Conservation (phyloP, 1,140 invertebrate species). For the Agrypnia vestita region DNA sequence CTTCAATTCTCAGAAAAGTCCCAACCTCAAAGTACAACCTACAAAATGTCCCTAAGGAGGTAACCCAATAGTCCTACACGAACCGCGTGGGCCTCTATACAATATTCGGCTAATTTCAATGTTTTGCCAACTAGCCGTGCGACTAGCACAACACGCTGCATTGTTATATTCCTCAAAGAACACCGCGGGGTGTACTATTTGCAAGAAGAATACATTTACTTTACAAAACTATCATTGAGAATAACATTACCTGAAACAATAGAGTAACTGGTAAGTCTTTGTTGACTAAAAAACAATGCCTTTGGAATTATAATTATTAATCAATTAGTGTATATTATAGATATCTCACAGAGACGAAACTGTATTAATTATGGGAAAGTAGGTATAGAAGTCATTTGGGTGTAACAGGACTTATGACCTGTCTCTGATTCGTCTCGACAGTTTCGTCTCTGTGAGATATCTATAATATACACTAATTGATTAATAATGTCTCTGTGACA, state of each 20-base stretch:
- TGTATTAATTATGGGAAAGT: no score
- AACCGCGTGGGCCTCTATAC: conserved; percentile 14
- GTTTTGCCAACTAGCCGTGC: conserved; percentile 16
- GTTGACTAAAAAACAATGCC: no score
- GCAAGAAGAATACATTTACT: conserved; percentile 11
- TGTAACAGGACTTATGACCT: no score
- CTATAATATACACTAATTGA: no score
- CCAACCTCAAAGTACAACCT: neutral
- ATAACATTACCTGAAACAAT: conserved; percentile 21
- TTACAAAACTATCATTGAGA: neutral
- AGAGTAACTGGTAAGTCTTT: neutral
- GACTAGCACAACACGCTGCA: neutral
- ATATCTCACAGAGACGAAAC: no score
- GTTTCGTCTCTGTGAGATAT: no score
- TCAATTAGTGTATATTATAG: no score
- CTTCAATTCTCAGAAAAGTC: neutral
- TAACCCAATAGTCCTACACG: conserved; percentile 12
- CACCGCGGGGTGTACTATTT: neutral
- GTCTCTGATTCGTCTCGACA: no score
- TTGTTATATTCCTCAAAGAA: conserved; percentile 28
- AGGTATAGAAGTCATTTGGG: no score
- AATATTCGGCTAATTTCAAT: conserved; percentile 34
- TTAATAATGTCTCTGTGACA: no score
- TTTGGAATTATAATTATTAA: no score
- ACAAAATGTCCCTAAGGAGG: conserved; percentile 9